Evolutionary conservation across 2,113 vertebrate genomes (phyloP).

Genomic region (Tetraodon nigroviridis): DNA sequence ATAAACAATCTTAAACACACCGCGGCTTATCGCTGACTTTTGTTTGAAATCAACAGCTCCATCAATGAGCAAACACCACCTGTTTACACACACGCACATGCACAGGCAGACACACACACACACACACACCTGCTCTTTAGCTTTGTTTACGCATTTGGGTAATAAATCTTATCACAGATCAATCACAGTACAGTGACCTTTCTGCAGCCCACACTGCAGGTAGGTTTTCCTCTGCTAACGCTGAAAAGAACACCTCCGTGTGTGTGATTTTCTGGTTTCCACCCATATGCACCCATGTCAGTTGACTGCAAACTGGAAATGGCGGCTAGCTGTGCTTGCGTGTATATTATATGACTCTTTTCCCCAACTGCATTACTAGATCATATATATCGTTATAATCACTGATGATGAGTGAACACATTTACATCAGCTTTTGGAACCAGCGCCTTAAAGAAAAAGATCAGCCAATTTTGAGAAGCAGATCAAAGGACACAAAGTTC

Average conservation of each 20-base stretch:
- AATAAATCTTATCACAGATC: slow-evolving; percentile 28
- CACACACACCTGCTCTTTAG: neutral
- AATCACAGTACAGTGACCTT: slow-evolving; percentile 28
- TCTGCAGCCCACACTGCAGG: slow-evolving; percentile 7
- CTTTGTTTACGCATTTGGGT: slow-evolving; percentile 33
- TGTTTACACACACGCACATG: neutral
- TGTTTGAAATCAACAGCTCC: slow-evolving; percentile 4
- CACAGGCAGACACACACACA: slow-evolving; percentile 10
- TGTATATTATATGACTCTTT: neutral
- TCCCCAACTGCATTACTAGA: neutral
- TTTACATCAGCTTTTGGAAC: slow-evolving; percentile 1
- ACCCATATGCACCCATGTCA: too few species aligned
- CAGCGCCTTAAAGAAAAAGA: slow-evolving; percentile 27
- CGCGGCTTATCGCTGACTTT: neutral
- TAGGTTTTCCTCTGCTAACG: neutral
- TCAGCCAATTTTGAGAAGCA: slow-evolving; percentile 40
- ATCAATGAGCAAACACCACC: neutral
- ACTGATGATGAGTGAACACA: slow-evolving; percentile 18
- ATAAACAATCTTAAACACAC: slow-evolving; percentile 28
- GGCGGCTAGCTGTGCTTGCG: too few species aligned
- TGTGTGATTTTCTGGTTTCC: slow-evolving; percentile 2
- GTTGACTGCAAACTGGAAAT: too few species aligned
- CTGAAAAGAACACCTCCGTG: slow-evolving; percentile 2
- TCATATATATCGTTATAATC: slow-evolving; percentile 6
- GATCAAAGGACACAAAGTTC: slow-evolving; percentile 17